Evolutionary conservation across 2,797 vertebrate species (phyloP), one percentile per base, ranked within the genome.

Genomic region (Saxicola maurus): DNA sequence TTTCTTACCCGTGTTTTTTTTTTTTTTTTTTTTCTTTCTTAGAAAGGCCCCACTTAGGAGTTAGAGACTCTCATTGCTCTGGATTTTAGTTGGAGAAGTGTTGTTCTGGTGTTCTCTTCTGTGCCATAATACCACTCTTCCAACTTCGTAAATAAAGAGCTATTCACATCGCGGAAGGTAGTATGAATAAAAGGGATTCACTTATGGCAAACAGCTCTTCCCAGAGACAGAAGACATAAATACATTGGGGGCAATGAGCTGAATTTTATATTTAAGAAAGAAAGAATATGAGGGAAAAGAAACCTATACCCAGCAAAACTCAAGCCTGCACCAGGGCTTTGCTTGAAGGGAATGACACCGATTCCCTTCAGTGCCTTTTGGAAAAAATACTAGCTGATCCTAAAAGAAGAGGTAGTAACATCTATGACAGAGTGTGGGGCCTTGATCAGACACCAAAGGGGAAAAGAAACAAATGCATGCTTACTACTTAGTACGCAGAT

Each of bases 101-200:
- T 62, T 86, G 82, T 87, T 83, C 56, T 79, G 80, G 66, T 89
- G 82, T 33, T 82, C 68, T 91, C 23, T 65, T 93, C 52, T 48
- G 23, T 92, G 74, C 83, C 86, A 64, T 78, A 83, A 87, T 60
- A 91, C 82, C 89, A 79, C 81, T 84, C 72, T 82, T 76, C 92
- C 73, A 68, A 82, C 87, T 75, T 82, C 72, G 87, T 93, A 94
- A 95, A 96, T 92, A 86, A 89, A 86, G 87, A 87, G 61, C 68
- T 91, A 67, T 62, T 92, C 81, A 71, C 66, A 69, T 15, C 45
- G 53, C 17, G 1, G 84, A 93, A 87, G 90, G 73, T 77, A 68
- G 82, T 43, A 33, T 87, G 59, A 87, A 67, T 89, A 66, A 87
- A 72, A 81, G 67, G 33, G 78, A 60, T 83, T 92, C 43, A 7